Base-by-base conservation (phyloP, 1,140 invertebrate genomes). In the Chlorops oryzae region DNA sequence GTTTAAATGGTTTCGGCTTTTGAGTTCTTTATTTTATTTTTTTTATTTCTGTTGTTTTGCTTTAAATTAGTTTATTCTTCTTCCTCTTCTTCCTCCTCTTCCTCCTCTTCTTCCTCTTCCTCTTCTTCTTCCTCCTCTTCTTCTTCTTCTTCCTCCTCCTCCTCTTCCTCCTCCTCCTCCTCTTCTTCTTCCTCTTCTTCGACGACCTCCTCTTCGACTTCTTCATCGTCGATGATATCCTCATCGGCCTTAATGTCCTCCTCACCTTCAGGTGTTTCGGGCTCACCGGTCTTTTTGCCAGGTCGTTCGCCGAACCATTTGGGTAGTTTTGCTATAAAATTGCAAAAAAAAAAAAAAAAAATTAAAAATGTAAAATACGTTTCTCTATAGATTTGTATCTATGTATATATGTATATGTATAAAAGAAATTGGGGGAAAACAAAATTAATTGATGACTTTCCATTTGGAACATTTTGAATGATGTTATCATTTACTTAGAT, bases 301-400 rank as follows among this genome's bases (percentile, higher is more conserved):
- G 90, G 89, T 75, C 89, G 80, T 77, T 92, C 90, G 64, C 90
- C 90, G 80, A 92, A 92, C 88, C 90, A 93, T 75, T 92, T 93
- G 59, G 89, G 90, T 74, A 92, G 78, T 79, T 86, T 85, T 78
- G 88, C 90, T 92, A 66, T 70, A 66, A 40, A 25, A 22, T 85
- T 78, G 88, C 90, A 92, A 66, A 70, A 66, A 40, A 25, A 22
- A 35, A n/a, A 40, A 32, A 20, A 21, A 37, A 34, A 47, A 28
- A 6, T 44, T 3, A 49, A 0, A 40, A 23, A 18, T n/a, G 22
- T 18, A 44, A 4, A 22, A 37, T 50, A 39, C 15, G 3, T 47
- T 37, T 10, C n/a, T n/a, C n/a, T n/a, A n/a, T n/a, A n/a, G 42
- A 34, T 15, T 22, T 47, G 37, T 54, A 52, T 57, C 24, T 40